Conservation (phyloP, 2,797 vertebrate species). For the Tadarida brasiliensis region DNA sequence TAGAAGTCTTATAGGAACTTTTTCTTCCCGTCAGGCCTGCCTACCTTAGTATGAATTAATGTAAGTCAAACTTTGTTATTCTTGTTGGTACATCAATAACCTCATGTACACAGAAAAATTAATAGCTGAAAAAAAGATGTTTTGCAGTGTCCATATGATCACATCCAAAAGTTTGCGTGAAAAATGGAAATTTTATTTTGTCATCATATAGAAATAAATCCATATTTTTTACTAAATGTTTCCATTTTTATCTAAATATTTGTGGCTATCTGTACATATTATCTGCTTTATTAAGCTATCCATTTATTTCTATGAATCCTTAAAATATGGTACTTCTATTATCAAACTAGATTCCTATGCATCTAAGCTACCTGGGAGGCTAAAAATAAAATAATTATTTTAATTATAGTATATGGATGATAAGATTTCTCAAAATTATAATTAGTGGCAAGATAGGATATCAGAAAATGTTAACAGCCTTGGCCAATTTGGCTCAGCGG, state of each 20-base stretch:
- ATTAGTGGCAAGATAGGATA: neutral
- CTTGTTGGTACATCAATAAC: neutral
- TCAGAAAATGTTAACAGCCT: neutral
- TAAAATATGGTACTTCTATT: conserved; percentile 10
- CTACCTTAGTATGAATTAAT: conserved; percentile 35
- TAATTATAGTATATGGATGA: conserved; percentile 37
- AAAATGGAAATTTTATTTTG: conserved; percentile 14
- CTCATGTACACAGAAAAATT: neutral
- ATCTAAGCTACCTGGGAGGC: neutral
- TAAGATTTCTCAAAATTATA: conserved; percentile 26
- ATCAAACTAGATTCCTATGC: neutral
- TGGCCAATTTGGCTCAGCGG: too few relatives aligned
- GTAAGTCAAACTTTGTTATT: neutral
- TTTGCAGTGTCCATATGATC: neutral
- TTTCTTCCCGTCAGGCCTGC: neutral
- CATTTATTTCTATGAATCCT: neutral
- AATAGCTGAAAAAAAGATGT: conserved; percentile 24
- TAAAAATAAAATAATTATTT: conserved; percentile 58
- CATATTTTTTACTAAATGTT: conserved; percentile 34
- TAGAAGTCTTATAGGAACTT: neutral
- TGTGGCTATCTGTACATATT: neutral
- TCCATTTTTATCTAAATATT: conserved; percentile 47
- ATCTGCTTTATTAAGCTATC: conserved; percentile 33
- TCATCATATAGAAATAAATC: neutral
- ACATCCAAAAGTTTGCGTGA: neutral